Base-by-base conservation (phyloP, 1,140 invertebrate genomes). In the Papilio polytes region DNA sequence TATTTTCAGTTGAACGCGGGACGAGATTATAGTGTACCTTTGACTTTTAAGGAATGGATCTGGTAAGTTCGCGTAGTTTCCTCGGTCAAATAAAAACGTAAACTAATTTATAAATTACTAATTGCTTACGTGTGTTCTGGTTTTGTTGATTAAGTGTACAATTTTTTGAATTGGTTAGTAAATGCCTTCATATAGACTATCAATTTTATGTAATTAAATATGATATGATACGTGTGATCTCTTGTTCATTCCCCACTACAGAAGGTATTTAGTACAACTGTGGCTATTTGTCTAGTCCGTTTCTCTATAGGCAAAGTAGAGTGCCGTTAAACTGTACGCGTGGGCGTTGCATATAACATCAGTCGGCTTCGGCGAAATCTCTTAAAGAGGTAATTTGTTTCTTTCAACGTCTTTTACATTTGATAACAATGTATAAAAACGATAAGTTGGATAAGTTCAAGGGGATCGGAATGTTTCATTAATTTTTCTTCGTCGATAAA, bases 311-410 rank as follows among this genome's bases (percentile, higher is more conserved):
- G 8, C 53, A 20, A 20, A 9, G 53, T 56, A 56, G 53, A 82
- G 85, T 73, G 85, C 82, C 87, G 88, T 92, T 92, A 93, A 93
- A 85, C 87, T 86, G 78, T 85, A 83, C 81, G 84, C 85, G 92
- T 93, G 88, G 92, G 91, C 89, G 91, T 83, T 82, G 85, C 85
- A 63, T 81, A 93, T 89, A 92, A 92, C 92, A 90, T 82, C 20
- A 81, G 73, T 74, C 86, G 83, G 84, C 86, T 83, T 80, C 81
- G 82, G 80, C 85, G 85, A 84, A 92, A 94, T 91, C 90, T 92
- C 83, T 88, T 89, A 87, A 89, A 92, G 89, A 81, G 86, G 90
- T 92, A 90, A 94, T 91, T 94, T 94, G 91, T 91, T 90, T 87
- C 82, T 86, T 87, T 88, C 87, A 84, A 85, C 83, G 82, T 83